Conservation (phyloP, 2,888 invertebrate species). For the Microchrysa polita region DNA sequence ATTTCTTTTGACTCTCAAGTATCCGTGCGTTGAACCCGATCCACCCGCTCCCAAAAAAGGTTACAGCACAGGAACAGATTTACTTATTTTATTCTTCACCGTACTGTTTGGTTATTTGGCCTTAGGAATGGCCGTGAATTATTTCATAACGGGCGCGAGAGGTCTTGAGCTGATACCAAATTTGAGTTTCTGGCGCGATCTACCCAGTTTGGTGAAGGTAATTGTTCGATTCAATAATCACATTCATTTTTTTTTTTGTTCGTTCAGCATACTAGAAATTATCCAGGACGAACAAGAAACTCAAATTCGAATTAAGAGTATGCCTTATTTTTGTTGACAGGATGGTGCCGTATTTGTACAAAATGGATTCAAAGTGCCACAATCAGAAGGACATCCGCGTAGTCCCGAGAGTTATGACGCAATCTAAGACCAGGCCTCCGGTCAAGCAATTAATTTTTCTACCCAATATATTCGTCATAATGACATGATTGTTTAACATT, state of each 20-base stretch:
- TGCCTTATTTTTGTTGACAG: conserved; percentile 41
- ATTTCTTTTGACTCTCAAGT: conserved; percentile 16
- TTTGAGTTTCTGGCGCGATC: conserved; percentile 75
- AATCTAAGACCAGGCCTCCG: conserved; percentile 48
- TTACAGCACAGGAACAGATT: conserved; percentile 67
- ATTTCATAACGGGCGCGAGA: conserved; percentile 75
- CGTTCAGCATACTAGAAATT: too few relatives aligned
- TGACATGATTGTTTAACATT: too few relatives aligned
- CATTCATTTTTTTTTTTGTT: not conserved
- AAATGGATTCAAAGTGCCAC: conserved; percentile 50
- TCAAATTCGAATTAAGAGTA: too few relatives aligned
- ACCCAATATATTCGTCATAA: too few relatives aligned
- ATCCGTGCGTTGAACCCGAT: conserved; percentile 11
- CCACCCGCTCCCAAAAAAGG: not conserved
- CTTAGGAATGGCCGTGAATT: conserved; percentile 73
- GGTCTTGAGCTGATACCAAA: conserved; percentile 80
- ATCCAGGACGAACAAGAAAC: too few relatives aligned
- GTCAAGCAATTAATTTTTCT: too few relatives aligned
- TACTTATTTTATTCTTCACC: conserved; percentile 72
- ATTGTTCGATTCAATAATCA: conserved; percentile 51
- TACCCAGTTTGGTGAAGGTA: conserved; percentile 76
- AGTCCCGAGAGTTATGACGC: conserved; percentile 51
- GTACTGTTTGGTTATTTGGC: conserved; percentile 70
- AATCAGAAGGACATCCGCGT: conserved; percentile 42
- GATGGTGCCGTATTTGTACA: conserved; percentile 50